Evolutionary conservation across 2,797 vertebrate species (phyloP), one percentile per base, ranked within the genome.

Genomic region (Lacerta agilis): DNA sequence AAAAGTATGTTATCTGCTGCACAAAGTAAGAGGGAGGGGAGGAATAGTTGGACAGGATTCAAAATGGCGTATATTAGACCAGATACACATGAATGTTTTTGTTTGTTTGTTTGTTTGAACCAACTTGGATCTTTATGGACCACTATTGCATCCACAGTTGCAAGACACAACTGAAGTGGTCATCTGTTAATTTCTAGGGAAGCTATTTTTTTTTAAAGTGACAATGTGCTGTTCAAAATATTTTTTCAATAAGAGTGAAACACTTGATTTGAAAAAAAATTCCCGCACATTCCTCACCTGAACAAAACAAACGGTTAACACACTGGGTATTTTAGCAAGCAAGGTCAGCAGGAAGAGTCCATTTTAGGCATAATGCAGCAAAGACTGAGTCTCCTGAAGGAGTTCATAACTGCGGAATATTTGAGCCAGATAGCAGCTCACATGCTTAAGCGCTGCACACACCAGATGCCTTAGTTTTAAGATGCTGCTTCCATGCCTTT

Each of bases 191-290:
- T 82, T 67, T 75, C 20, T 33, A 23, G 41, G 41, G 33, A 82
- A 83, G 72, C 33, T 2, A 9, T 10, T 18, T 27, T 18, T 18
- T 18, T 17, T 18, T 17, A 41, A 36, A 49, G 49, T 5, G 27
- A 75, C 38, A 1, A 38, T 36, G 58, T 29, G 36, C 33, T 79
- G 83, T 23, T n/a, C 72, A 75, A 27, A 82, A 27, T 73, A 41
- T 78, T 2, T 1, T 0, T 79, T 38, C 2, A 18, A 0, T 0
- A 64, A 20, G 36, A 23, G 55, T 15, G 20, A 7, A 82, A 79
- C 71, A 0, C 0, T 20, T 2, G 2, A 20, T 0, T 64, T 79
- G 69, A 29, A 69, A 33, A 33, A 49, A 73, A 90, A 58, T 11
- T 1, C 38, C 8, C 29, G 27, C 79, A n/a, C 61, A 58, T 72